Conservation (phyloP, 2,113 vertebrate genomes). For the Typhlomys cinereus region DNA sequence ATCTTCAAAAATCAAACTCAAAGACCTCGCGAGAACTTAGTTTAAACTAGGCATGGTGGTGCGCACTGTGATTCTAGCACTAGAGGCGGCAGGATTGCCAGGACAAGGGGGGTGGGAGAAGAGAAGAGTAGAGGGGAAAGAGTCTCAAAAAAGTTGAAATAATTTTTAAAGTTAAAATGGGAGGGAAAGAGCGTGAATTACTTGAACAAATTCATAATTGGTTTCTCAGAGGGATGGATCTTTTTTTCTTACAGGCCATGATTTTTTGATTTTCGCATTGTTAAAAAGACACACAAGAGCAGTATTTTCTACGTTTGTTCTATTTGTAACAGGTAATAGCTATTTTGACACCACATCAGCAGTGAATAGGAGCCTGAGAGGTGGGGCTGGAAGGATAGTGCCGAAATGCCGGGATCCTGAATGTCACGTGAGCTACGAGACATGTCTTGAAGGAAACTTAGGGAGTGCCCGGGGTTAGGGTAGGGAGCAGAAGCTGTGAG, state of each 20-base stretch:
- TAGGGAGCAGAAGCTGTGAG: not conserved
- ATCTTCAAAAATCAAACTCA: not conserved
- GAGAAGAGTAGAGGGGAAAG: not conserved
- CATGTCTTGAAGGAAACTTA: not conserved
- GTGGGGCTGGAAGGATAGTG: not conserved
- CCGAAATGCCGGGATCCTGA: not conserved
- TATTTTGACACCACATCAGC: not conserved
- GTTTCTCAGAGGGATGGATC: not conserved
- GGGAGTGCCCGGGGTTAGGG: not conserved
- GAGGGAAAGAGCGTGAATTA: fast-evolving
- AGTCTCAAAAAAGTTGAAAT: not conserved
- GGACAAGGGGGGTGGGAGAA: not conserved
- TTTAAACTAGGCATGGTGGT: not conserved
- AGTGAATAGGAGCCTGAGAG: not conserved
- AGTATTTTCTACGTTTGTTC: not conserved
- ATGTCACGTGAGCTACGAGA: not conserved
- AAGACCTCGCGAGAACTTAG: not conserved
- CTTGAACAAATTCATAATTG: not conserved
- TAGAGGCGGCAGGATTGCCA: not conserved
- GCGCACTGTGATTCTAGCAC: not conserved
- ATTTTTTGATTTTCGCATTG: not conserved
- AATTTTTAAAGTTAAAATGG: not conserved
- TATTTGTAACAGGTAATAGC: not conserved
- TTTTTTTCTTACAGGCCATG: not conserved
- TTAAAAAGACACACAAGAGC: not conserved